Evolutionary conservation across 2,888 invertebrate genomes (phyloP), one percentile per base, ranked within the genome.

Genomic region (Caenorhabditis wallacei): DNA sequence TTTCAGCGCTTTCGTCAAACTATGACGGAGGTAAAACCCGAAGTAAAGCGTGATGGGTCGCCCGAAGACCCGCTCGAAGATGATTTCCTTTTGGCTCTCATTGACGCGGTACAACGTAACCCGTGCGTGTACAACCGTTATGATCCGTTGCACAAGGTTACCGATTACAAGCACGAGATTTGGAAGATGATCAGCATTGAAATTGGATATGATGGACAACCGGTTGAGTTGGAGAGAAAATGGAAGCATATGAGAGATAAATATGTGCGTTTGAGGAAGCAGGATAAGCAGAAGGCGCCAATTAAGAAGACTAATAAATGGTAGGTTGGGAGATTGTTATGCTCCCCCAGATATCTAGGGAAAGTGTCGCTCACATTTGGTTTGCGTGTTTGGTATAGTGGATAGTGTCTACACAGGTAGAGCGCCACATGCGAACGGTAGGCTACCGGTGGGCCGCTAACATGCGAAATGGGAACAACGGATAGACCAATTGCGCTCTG

Each of bases 201-300:
- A 46, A 70, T 80, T 35, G 69, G 56, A 2, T 84, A 76, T 26
- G 81, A 75, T 46, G 85, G 84, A 37, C 70, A 68, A 43, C 82
- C 84, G 0, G 84, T 85, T 8, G 87, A 87, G 64, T 59, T 87
- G 66, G 87, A 87, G 59, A 51, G 84, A 7, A 87, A 87, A 69
- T 87, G 87, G 87, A 74, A 84, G 48, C 87, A 87, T 37, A 84
- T 87, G 87, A 35, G 87, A 7, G 87, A 87, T 56, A 84, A 85
- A 46, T 87, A 87, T 57, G 87, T 87, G 2, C 66, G 87, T n/a
- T 68, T 87, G 64, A 43, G 85, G 24, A 87, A 87, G 46, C 56
- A 74, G 54, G 84, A 84, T 26, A 84, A 85, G 43, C 79, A 82
- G 51, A 69, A 76, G 24, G 69, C 82, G 16, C 85, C 87, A 7